Percentiles rank a stretch among this genome's conserved stretches.
phyloP scores from a whole-genome alignment of 37 sponge, comb jelly and placozoan species.

The Hormiphora californensis region DNA sequence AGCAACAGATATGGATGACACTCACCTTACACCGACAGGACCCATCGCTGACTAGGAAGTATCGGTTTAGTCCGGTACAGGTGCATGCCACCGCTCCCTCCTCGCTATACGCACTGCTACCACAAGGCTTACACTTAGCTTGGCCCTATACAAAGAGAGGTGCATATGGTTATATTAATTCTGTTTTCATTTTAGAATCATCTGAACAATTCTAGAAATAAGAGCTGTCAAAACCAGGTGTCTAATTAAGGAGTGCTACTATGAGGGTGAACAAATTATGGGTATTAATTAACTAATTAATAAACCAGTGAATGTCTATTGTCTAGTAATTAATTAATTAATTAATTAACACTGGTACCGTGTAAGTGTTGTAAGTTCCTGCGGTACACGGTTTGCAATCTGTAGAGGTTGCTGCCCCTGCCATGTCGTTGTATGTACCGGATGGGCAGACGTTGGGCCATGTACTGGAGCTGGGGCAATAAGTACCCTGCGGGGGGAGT shows the following conservation, averaged over 20 bases:
- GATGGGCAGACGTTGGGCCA: background rate
- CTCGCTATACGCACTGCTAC: slow-evolving; percentile 12
- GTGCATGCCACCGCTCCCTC: background rate
- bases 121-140: slow-evolving; percentile 54
- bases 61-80: slow-evolving; percentile 4
- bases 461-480: background rate
- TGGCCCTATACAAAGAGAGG: too few relatives aligned
- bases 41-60: slow-evolving; percentile 36
- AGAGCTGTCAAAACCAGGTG: too few relatives aligned
- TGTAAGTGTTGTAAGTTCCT: slow-evolving; percentile 17
- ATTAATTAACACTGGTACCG: too few relatives aligned
- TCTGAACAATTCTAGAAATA: too few relatives aligned
- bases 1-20: too few relatives aligned
- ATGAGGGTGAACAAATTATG: too few relatives aligned
- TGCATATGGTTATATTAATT: too few relatives aligned
- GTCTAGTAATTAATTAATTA: too few relatives aligned
- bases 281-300: too few relatives aligned
- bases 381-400: slow-evolving; percentile 17
- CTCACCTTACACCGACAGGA: slow-evolving; percentile 45
- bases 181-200: too few relatives aligned
- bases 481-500: background rate
- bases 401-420: background rate
- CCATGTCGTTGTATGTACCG: slow-evolving; percentile 36
- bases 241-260: too few relatives aligned
- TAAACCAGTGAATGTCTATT: too few relatives aligned